phyloP scores from a whole-genome alignment of 2,113 vertebrate species.

The Barnardius zonarius region DNA sequence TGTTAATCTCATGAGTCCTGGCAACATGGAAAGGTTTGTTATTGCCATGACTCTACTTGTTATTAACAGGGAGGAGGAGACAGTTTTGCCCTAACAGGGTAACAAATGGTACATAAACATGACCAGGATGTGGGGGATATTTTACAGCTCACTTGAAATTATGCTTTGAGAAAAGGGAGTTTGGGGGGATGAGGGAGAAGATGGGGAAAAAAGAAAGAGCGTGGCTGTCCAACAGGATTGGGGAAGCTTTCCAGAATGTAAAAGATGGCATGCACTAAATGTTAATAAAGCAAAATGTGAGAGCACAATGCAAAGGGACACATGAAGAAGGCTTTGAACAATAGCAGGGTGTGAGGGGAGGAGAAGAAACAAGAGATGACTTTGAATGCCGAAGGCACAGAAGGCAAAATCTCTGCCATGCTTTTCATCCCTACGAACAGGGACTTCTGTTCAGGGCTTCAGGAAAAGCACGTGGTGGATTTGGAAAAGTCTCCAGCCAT shows the following conservation, averaged over 20 bases:
- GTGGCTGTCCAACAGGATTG: background rate
- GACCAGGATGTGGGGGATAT: background rate
- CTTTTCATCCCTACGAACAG: background rate
- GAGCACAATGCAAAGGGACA: background rate
- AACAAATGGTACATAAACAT: fast-evolving
- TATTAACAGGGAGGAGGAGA: background rate
- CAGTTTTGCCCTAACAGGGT: background rate
- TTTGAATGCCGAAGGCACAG: background rate
- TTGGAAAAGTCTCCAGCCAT: slow-evolving; percentile 19
- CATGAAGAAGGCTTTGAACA: background rate
- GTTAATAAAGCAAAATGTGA: background rate
- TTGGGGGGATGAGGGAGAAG: background rate
- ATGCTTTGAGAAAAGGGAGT: background rate
- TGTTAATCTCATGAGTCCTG: background rate
- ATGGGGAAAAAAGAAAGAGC: background rate
- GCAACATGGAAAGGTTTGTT: background rate
- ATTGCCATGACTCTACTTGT: background rate
- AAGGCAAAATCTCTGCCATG: background rate
- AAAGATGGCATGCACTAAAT: background rate
- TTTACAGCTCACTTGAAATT: background rate
- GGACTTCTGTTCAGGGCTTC: background rate
- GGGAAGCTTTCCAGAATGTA: background rate
- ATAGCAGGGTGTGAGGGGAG: background rate
- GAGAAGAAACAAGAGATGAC: background rate
- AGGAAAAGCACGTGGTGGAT: background rate